Base-by-base conservation (phyloP, 1,140 invertebrate species). In the Danaus melanippus region DNA sequence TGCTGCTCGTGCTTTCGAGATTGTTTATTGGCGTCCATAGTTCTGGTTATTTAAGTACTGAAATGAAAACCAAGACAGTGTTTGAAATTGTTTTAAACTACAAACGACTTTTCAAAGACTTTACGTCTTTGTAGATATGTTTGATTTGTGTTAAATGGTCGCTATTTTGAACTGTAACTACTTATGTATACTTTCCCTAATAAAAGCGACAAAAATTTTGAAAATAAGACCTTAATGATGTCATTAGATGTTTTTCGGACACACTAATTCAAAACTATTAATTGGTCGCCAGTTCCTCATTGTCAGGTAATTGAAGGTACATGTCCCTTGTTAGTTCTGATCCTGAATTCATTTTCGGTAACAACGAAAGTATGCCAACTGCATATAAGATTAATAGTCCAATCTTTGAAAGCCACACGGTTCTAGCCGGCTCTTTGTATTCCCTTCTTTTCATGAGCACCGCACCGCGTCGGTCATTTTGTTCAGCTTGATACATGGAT, bases 381-480 rank as follows among this genome's bases (percentile, higher is more conserved):
- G 64, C 67, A 69, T 66, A 53, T 58, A 69, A 63, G 62, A 62
- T 50, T 53, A 46, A 56, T 66, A 21, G 49, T 57, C 45, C 49
- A 61, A 51, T 41, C 47, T 50, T 54, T 47, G 43, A 63, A 58
- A 67, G 50, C 62, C 21, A 32, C 21, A 32, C 21, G 21, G 21
- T 32, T 32, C 21, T 8, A 32, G 21, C 21, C 21, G 21, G 21
- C 21, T 2, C 21, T 68, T 74, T 78, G 71, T 78, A 70, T 78
- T 74, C 68, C 67, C 51, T 69, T 60, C 64, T 49, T 72, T 80
- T 76, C 67, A 63, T 48, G 57, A 56, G 52, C 69, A 76, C 58
- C 49, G 53, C 47, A 63, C 60, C 73, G 71, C 71, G 56, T 50
- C 65, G 77, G 74, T 76, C 77, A 78, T 73, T 80, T 78, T 76